Conservation (phyloP, 1,140 invertebrate species). For the Scylla paramamosain region DNA sequence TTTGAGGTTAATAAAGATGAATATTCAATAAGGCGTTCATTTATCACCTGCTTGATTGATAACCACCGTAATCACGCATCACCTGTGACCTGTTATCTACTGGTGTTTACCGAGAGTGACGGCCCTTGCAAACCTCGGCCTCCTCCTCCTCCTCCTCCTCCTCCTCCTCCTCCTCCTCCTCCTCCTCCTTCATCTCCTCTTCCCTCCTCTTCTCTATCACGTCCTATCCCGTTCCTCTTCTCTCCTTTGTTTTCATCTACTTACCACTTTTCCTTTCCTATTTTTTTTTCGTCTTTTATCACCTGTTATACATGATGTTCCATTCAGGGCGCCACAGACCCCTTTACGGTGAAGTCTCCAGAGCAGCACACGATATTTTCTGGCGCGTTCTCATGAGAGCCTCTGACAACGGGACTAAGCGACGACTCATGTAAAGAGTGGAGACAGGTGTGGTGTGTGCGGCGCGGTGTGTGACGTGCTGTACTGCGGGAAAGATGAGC, state of each 20-base stretch:
- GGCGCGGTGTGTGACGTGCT: no score
- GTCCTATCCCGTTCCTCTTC: neutral
- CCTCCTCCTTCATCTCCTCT: neutral
- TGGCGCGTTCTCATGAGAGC: no score
- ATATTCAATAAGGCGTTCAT: constrained; percentile 44
- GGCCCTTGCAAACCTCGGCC: neutral
- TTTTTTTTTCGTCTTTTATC: neutral
- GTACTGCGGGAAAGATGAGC: no score
- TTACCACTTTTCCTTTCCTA: neutral
- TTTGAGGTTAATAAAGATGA: constrained; percentile 33
- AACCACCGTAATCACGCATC: neutral
- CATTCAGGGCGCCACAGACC: no score
- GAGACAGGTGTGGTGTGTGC: no score
- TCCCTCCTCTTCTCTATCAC: neutral
- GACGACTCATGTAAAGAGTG: no score
- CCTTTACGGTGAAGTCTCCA: no score
- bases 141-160: neutral
- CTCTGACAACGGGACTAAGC: no score
- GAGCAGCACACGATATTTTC: no score
- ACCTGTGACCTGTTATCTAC: neutral
- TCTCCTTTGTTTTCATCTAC: neutral
- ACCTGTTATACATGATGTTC: neutral
- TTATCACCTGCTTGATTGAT: constrained; percentile 32
- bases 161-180: neutral
- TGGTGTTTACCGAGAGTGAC: neutral